Evolutionary conservation across 1,140 invertebrate genomes (phyloP).

Genomic region (Apis mellifera): DNA sequence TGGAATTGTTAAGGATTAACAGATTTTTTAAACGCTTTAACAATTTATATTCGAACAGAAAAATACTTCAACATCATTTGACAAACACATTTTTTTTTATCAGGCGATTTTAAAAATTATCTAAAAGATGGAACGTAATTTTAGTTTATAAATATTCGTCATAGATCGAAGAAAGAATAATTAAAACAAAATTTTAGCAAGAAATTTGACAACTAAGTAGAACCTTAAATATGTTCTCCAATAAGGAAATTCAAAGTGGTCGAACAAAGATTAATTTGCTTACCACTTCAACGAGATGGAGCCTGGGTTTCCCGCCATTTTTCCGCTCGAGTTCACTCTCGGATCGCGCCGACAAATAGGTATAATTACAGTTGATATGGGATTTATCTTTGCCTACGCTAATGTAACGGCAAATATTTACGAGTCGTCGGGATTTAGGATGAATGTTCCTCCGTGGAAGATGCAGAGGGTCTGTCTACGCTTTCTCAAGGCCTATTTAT

Average conservation of each 20-base stretch:
- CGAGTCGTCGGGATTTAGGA: slow-evolving; percentile 38
- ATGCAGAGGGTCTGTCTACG: slow-evolving; percentile 23
- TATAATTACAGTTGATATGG: slow-evolving; percentile 56
- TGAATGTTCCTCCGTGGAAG: slow-evolving; percentile 18
- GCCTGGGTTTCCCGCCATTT: slow-evolving; percentile 19
- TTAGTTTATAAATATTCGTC: background rate
- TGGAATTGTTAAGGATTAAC: too few relatives aligned
- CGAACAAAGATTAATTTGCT: slow-evolving; percentile 26
- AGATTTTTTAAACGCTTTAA: too few relatives aligned
- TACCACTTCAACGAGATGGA: slow-evolving; percentile 1
- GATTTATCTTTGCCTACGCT: slow-evolving; percentile 54
- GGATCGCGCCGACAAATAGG: slow-evolving; percentile 24
- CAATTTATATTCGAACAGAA: too few relatives aligned
- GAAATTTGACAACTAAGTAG: background rate
- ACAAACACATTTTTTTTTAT: too few relatives aligned
- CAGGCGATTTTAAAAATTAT: too few relatives aligned
- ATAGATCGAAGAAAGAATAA: background rate
- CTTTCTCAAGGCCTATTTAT: slow-evolving; percentile 43
- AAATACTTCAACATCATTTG: too few relatives aligned
- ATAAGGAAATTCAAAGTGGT: slow-evolving; percentile 29
- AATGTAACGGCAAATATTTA: slow-evolving; percentile 67
- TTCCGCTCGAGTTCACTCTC: slow-evolving; percentile 12
- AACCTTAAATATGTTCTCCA: background rate
- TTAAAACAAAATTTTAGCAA: too few relatives aligned
- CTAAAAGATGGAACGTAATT: too few relatives aligned